Evolutionary conservation across 2,113 vertebrate species (phyloP), one percentile per base, ranked within the genome.

Genomic region (Toxostoma redivivum): DNA sequence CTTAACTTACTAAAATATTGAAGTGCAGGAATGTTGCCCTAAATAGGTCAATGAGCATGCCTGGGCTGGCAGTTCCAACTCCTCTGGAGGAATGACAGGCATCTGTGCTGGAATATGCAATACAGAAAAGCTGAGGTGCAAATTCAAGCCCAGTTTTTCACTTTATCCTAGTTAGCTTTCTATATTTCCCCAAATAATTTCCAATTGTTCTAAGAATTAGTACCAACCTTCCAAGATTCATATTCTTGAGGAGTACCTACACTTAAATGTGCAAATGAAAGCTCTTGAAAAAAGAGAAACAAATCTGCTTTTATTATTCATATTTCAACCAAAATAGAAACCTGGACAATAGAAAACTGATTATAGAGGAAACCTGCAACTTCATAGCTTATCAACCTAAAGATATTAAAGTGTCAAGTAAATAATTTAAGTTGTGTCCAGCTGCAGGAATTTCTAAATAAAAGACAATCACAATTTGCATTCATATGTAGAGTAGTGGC

Each of bases 11-110:
- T 86, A 45, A 77, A 86, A 50, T 86, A 83, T 7, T 83, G 74
- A 86, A 84, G 70, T 78, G 28, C 19, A 60, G 65, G 90, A 95
- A 89, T 87, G 60, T 89, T 95, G 90, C 31, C 86, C 77, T 89
- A 81, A 95, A 81, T 70, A 89, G 91, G 72, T 89, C 86, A 95
- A 4, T 92, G 60, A 86, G 23, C 23, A 4, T 70, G 81, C 38
- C 72, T 81, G 33, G 57, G 60, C 42, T 84, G 72, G 76, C 42
- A 61, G 23, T 77, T 86, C n/a, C 2, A 3, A 38, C 13, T 69
- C 22, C 37, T 57, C n/a, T 54, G 83, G 69, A 92, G 58, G 60
- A 92, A 81, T 74, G 60, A 66, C 38, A 19, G 27, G 51, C 84
- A 84, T 94, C 60, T 2, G 0, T 58, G 35, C 30, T 78, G 19